Evolutionary conservation across 1,140 invertebrate species (phyloP).

Genomic region (Mya arenaria): DNA sequence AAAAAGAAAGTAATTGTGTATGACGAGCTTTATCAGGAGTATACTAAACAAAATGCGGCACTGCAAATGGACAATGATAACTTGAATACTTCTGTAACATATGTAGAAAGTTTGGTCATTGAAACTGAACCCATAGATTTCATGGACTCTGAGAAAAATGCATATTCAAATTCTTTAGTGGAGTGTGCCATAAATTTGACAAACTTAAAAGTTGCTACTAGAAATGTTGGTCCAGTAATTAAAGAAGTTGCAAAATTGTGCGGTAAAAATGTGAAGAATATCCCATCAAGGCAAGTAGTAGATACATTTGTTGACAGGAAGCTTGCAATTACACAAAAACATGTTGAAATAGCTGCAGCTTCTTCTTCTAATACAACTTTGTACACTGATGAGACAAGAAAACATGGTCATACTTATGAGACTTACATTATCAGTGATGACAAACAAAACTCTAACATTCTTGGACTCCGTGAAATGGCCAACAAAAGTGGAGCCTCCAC

Average conservation of each 20-base stretch:
- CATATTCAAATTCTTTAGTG: neutral
- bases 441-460: slow-evolving; percentile 5
- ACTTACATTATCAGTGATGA: slow-evolving; percentile 35
- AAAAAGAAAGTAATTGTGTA: too few relatives aligned
- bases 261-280: slow-evolving; percentile 10
- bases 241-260: slow-evolving; percentile 27
- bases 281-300: neutral
- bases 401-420: slow-evolving; percentile 36
- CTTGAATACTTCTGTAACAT: neutral
- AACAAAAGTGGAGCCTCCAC: slow-evolving; percentile 21
- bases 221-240: slow-evolving; percentile 26
- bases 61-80: neutral
- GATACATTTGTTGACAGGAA: slow-evolving; percentile 29
- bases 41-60: neutral
- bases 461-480: slow-evolving; percentile 32
- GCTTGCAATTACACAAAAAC: slow-evolving; percentile 13
- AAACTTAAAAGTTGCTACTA: slow-evolving; percentile 22
- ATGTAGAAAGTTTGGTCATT: neutral
- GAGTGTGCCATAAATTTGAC: slow-evolving; percentile 22
- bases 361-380: slow-evolving; percentile 21
- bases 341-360: neutral
- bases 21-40: neutral
- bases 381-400: slow-evolving; percentile 44
- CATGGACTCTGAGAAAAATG: neutral
- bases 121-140: neutral